Evolutionary conservation across 2,888 invertebrate species (phyloP).

Genomic region (Tiliacea aurago): DNA sequence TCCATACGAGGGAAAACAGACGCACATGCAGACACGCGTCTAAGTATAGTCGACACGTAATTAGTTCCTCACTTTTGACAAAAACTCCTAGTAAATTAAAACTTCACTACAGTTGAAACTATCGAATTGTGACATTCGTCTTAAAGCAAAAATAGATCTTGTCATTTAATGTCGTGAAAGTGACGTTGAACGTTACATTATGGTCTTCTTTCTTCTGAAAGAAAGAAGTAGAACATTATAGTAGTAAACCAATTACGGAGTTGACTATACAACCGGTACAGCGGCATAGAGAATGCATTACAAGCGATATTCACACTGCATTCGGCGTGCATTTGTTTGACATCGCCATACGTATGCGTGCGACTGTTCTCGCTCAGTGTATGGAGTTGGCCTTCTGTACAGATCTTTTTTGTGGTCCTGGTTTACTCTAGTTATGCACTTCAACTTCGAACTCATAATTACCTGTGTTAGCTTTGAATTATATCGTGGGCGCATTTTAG

Average conservation of each 20-base stretch:
- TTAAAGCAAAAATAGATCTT: background rate
- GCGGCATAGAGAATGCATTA: background rate
- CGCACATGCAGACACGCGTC: no score
- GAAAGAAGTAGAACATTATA: background rate
- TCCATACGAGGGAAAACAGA: background rate
- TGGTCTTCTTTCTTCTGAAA: no score
- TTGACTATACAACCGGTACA: background rate
- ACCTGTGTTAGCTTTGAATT: slow-evolving; percentile 76
- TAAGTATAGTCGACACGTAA: no score
- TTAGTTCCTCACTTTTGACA: background rate
- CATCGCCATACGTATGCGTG: background rate
- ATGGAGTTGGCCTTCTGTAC: background rate
- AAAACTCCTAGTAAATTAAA: background rate
- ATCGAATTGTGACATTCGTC: background rate
- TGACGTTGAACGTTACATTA: background rate
- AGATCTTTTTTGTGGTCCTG: slow-evolving; percentile 1
- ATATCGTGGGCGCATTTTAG: slow-evolving; percentile 71
- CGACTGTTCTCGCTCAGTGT: background rate
- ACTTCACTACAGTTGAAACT: background rate
- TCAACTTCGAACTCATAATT: slow-evolving; percentile 74
- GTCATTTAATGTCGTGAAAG: background rate
- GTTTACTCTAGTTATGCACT: slow-evolving; percentile 67
- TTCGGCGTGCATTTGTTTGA: background rate
- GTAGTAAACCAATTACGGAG: background rate
- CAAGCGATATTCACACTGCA: no score